Base-by-base conservation (phyloP, 2,113 vertebrate genomes). In the Ranitomeya variabilis region DNA sequence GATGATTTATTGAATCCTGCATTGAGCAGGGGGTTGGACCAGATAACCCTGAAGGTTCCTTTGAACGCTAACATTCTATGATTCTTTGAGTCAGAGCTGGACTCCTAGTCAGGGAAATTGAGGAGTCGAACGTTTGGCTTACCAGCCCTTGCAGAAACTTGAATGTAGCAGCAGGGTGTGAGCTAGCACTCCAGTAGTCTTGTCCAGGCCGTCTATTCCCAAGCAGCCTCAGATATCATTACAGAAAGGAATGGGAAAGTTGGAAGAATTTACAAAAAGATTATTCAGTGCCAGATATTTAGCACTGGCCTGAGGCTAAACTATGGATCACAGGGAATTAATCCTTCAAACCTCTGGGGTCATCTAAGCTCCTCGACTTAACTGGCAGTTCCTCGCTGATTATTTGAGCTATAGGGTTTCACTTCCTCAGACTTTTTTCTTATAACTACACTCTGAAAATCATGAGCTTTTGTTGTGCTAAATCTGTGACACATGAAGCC, bases 341-440 rank as follows among this genome's bases (percentile, higher is more conserved):
- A 83, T 66, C 16, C 31, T 14, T 31, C 18, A 3, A 9, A 31
- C 57, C 80, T 64, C 54, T 62, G 59, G 80, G 14, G 51, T 66
- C 67, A 55, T 57, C 67, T 74, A 21, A 85, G 52, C 83, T 55
- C 67, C 52, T 85, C 66, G 15, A 16, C 67, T 59, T 74, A 31
- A 59, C 23, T 14, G 23, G 52, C n/a, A 85, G 31, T n/a, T 31
- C 54, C 54, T 26, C 2, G 54, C 23, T 59, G 67, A 85, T 85
- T 85, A 55, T 71, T 19, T 52, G 66, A 31, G 51, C 52, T 57
- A 23, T 74, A 21, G 67, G 52, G 52, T 85, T 57, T 85, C 80
- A 66, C 80, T 83, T 83, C 80, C 80, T 73, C 83, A 57, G 7
- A 69, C 52, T 31, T 8, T 31, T 45, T 85, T 85, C 83, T 67